A percentile compares a stretch with the other conserved stretches of the same genome.
phyloP scores from a whole-genome alignment of 2,113 vertebrate genomes.

The Centropus unirufus region DNA sequence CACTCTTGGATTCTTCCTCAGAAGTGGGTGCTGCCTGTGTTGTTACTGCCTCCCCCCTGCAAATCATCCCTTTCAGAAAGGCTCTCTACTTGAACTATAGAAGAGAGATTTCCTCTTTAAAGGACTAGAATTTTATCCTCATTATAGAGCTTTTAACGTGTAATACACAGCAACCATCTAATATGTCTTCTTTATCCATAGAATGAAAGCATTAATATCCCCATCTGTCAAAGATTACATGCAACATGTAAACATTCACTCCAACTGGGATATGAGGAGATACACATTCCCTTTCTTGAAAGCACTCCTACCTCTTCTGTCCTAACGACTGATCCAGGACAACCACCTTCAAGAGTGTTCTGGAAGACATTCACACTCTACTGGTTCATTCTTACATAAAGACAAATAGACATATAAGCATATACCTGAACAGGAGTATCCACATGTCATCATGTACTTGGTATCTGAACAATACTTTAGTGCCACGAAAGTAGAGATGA shows the following conservation, averaged over 20 bases:
- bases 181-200: slow-evolving; percentile 28
- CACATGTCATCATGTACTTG: background rate
- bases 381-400: background rate
- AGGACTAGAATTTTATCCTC: background rate
- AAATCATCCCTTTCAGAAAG: background rate
- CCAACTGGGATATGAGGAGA: background rate
- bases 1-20: background rate
- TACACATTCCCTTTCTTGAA: background rate
- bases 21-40: background rate
- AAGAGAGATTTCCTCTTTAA: background rate
- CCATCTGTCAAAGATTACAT: slow-evolving; percentile 28
- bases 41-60: background rate
- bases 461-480: background rate
- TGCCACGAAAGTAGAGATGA: background rate
- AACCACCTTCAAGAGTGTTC: background rate
- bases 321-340: background rate
- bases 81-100: background rate
- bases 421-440: background rate
- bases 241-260: background rate
- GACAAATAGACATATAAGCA: background rate
- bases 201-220: background rate
- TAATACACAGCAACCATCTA: background rate
- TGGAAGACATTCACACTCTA: background rate
- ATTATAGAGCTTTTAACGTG: background rate
- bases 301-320: background rate